Evolutionary conservation across 2,113 vertebrate species (phyloP), one percentile per base, ranked within the genome.

Genomic region (Chaetorhynchus papuensis): DNA sequence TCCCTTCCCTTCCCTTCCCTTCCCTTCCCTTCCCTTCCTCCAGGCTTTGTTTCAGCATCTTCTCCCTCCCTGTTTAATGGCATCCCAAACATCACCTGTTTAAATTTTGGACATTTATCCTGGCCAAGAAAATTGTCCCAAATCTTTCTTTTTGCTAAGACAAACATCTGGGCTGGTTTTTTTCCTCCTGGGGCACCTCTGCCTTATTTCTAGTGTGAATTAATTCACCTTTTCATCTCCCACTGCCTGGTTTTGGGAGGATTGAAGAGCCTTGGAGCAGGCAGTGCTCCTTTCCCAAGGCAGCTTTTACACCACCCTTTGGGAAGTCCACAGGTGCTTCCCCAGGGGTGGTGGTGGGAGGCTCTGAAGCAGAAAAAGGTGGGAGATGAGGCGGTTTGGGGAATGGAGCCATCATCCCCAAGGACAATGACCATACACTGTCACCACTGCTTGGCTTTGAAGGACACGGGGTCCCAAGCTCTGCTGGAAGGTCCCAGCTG

Each of bases 191-290:
- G 15, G n/a, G 9, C 37, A 89, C 41, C 4, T n/a, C 57, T 59
- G 19, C 42, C 10, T 81, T 37, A 12, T 54, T 94, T 53, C 42
- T 56, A 1, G 16, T 31, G 39, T n/a, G 31, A 65, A 60, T 74
- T 70, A 59, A 69, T 45, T 19, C 31, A 4, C 3, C 3, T 50
- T 91, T 93, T n/a, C 66, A 28, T 13, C 21, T 70, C 56, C 42
- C 27, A 3, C 31, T 70, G 9, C 20, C 79, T 41, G 23, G 3
- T 52, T 93, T 54, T 1, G 5, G 16, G 39, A 0, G 0, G 18
- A 49, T 4, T 41, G 56, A 74, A 41, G 42, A 74, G 37, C 45
- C 30, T n/a, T 69, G 30, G 37, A 83, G 50, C 42, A 52, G 28
- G 28, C 39, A 66, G 37, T 0, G 4, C 52, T 75, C 0, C 0